Base-by-base conservation (phyloP, 2,888 invertebrate species). In the Kuschelorhynchus macadamiae region DNA sequence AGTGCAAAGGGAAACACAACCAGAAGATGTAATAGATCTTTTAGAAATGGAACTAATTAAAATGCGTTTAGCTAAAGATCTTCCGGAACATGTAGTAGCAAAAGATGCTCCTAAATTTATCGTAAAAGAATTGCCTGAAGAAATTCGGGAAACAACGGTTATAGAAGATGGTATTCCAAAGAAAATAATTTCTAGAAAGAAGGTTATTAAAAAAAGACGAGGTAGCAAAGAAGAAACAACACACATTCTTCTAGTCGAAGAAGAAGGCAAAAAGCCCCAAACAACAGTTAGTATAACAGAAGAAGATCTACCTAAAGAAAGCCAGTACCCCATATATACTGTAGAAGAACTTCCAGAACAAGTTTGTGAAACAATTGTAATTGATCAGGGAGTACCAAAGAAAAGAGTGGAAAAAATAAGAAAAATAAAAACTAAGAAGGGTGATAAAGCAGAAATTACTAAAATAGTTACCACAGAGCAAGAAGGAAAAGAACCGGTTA, bases 381-480 rank as follows among this genome's bases (percentile, higher is more conserved):
- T 85, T 73, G 72, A 85, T 80, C 74, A 85, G 71, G 84, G 85
- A 65, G 83, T 84, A 44, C 83, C 81, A 74, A 75, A 82, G 79
- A 79, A 85, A 73, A 76, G 83, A 39, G 67, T 74, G 7, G 64
- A 72, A 36, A 76, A 71, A 47, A 85, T 83, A 68, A 81, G 83
- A 1, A 82, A 83, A 49, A 81, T 85, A 1, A 85, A 83, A 63
- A 85, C 83, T 33, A 70, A 67, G 74, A 66, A 80, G 83, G 71
- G 81, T 77, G n/a, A 78, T 72, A 50, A 81, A 80, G 79, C 61
- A 16, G 70, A 77, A 64, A 46, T 60, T 33, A 71, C 67, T 1
- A 67, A 67, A 61, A 71, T 71, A 12, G 74, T 76, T 39, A 85
- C 85, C 12, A 77, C 83, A 84, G 71, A 86, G 85, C 73, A 71